Evolutionary conservation across 2,888 invertebrate species (phyloP), one percentile per base, ranked within the genome.

Genomic region (Leptopilina drosophilae): DNA sequence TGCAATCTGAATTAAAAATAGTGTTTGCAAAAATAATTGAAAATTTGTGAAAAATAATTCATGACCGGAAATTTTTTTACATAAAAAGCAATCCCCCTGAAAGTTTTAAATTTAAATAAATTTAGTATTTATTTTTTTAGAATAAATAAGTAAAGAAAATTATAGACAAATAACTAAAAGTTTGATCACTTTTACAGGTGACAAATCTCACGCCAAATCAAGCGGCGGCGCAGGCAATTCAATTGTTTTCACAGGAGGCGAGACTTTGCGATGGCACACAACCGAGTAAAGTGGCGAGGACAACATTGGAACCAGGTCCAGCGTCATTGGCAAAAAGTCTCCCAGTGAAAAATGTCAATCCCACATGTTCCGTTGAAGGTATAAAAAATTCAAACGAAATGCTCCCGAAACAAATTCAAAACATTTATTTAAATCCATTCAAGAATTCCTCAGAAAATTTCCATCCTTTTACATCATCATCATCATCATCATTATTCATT

Each of bases 141-240:
- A 46, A 46, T 9, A 9, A 46, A 46, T 46, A 46, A 46, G 7
- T 9, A 46, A 46, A 46, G 1, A 46, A 46, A 20, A 0, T 20
- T 20, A 20, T 20, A 20, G 20, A 46, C 7, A 2, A 33, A 0
- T 33, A 33, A 33, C 20, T 20, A 33, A 33, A 33, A 33, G 33
- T 33, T 33, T 33, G 33, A 33, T n/a, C 5, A 42, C 8, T 59
- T 5, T 87, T 42, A 8, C 42, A 95, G 95, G 93, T 95, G 79
- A 94, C 95, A 88, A 95, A 95, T 88, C 93, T 97, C 87, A 95
- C 96, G 81, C 95, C 97, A 82, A 97, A 98, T 93, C 96, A 97
- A 92, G 97, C 98, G 77, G 98, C 98, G 46, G 97, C 97, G 0
- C 95, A 96, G 89, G 98, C 98, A 11, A 95, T 98, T 85, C 95